Evolutionary conservation across 2,888 invertebrate species (phyloP).

Genomic region (Chrysina gloriosa): DNA sequence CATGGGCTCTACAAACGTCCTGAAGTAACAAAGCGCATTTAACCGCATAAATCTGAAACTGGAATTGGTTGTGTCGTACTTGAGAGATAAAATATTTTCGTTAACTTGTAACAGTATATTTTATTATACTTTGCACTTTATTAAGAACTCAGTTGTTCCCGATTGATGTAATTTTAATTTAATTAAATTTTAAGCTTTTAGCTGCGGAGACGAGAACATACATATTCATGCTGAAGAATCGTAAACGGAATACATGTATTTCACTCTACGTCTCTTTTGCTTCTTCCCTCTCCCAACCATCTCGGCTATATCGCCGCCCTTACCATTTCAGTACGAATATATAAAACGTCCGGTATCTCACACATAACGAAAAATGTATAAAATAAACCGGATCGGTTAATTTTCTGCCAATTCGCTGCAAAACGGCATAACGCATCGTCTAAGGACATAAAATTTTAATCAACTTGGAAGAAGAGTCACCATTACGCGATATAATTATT

Average conservation of each 20-base stretch:
- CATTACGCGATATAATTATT: constrained; percentile 38
- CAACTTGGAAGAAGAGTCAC: constrained; percentile 32
- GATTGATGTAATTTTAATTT: constrained; percentile 14
- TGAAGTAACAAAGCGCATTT: no score
- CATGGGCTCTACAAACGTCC: no score
- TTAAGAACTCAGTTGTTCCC: background rate
- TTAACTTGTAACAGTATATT: background rate
- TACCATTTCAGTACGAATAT: constrained; percentile 1
- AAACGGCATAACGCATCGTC: constrained; percentile 33
- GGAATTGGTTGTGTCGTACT: no score
- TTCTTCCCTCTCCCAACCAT: background rate
- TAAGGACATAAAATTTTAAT: constrained; percentile 37
- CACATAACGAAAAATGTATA: constrained; percentile 34
- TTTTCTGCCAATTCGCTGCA: constrained; percentile 28
- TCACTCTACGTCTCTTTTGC: constrained; percentile 14
- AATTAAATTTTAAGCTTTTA: constrained; percentile 23
- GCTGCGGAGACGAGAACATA: background rate
- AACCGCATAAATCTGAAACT: no score
- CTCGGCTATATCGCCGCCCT: background rate
- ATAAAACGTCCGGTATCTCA: constrained; percentile 31
- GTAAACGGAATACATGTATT: constrained; percentile 29
- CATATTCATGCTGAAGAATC: constrained; percentile 16
- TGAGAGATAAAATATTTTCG: no score
- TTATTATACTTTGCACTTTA: no score
- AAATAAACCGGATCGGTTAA: constrained; percentile 36